Base-by-base conservation (phyloP, 2,888 invertebrate species). In the Strigamia crassipes region DNA sequence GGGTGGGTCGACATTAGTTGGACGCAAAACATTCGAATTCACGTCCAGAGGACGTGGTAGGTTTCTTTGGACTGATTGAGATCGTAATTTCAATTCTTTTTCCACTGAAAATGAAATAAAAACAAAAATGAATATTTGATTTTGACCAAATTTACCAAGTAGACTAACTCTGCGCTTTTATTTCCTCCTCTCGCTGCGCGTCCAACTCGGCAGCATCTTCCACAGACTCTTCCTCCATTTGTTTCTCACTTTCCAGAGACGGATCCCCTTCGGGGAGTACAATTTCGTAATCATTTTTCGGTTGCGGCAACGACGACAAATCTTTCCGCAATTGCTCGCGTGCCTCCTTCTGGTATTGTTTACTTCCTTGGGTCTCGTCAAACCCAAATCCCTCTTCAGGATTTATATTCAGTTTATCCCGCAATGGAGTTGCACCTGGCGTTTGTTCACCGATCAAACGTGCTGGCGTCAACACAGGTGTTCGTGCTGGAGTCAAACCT, bases 281-380 rank as follows among this genome's bases (percentile, higher is more conserved):
- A 86, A 99, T 97, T 90, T 99, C 99, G 88, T 97, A 99, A 89
- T 99, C 99, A 87, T 99, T 99, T 85, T 94, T 94, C 0, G 99
- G 99, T 0, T 92, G 89, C 1, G 99, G 99, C 82, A 99, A 89
- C 0, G 92, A 89, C 31, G 93, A 92, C 34, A 99, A 89, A 0
- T 95, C 94, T 84, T 92, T 91, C 73, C 93, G 92, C 27, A 97
- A 90, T 82, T 94, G 92, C 81, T 93, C 92, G 86, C 93, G 94
- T 42, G 91, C 84, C 87, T 91, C 84, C 79, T 80, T 79, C 73
- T 78, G 86, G 38, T 85, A 84, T 80, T 83, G 85, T 82, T 86
- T 86, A 13, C 85, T 84, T 56, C 83, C 84, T 31, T 85, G 82
- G 13, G 81, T 51, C 27, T 85, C 85, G 6, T 85, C 85, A 81